Conservation (phyloP, 2,113 vertebrate genomes). For the Hemiprocne comata region DNA sequence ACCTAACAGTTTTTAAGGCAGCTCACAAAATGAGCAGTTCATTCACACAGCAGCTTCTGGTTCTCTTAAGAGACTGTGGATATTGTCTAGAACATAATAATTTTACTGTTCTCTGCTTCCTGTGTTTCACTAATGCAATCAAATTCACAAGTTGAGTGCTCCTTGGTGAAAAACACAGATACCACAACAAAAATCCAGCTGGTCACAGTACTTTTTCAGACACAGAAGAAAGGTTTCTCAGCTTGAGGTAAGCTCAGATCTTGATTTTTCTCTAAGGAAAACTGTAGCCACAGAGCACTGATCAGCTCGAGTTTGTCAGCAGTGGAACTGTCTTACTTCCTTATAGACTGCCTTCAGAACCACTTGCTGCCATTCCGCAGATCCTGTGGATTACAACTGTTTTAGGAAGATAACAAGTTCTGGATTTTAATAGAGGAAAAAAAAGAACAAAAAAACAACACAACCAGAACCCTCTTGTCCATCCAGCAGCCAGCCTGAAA, state of each 20-base stretch:
- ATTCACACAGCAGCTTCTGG: not conserved
- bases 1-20: not conserved
- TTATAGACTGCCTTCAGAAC: too few species aligned
- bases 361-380: too few species aligned
- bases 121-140: not conserved
- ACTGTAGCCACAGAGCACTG: not conserved
- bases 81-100: not conserved
- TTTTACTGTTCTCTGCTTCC: not conserved
- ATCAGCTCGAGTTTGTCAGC: not conserved
- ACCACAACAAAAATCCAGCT: not conserved
- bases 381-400: too few species aligned
- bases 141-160: not conserved
- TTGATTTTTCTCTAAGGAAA: not conserved
- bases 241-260: not conserved
- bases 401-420: too few species aligned
- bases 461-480: too few species aligned
- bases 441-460: too few species aligned
- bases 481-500: too few species aligned
- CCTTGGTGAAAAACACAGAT: not conserved
- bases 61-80: not conserved
- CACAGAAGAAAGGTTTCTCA: not conserved
- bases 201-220: not conserved
- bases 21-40: not conserved
- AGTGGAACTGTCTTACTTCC: too few species aligned
- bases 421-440: too few species aligned